These are phyloP conservation scores for Cottoperca gobio DNA, from an alignment of 2,797 vertebrate genomes.

Conservation along the genomic window DNA sequence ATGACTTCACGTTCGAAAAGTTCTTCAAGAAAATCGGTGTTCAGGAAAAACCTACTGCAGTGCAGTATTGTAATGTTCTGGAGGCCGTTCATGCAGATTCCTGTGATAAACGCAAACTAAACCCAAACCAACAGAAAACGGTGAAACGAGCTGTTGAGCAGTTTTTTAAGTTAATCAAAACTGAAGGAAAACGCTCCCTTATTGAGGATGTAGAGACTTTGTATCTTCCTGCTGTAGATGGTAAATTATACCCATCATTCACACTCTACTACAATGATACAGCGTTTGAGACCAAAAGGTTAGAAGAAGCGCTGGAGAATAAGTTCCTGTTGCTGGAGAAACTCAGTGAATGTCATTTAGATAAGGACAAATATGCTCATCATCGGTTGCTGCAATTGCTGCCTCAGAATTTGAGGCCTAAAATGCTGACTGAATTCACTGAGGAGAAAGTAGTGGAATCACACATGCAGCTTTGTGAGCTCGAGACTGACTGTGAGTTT, in stretches of 20 bases:
- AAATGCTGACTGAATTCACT: constrained; percentile 77
- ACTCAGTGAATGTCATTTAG: constrained; percentile 67
- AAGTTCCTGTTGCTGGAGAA: constrained; percentile 80
- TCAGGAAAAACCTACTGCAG: constrained; percentile 53
- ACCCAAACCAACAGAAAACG: constrained; percentile 74
- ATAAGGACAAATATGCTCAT: constrained; percentile 53
- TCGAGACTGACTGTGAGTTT: constrained; percentile 73
- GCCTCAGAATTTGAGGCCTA: constrained; percentile 75
- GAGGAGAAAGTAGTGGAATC: constrained; percentile 73
- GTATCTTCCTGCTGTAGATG: constrained; percentile 84
- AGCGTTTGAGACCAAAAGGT: constrained; percentile 53
- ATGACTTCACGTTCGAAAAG: constrained; percentile 30
- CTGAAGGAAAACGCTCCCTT: neutral
- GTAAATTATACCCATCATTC: constrained; percentile 79
- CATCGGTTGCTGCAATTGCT: constrained; percentile 76
- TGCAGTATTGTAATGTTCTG: constrained; percentile 81
- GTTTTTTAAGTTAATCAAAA: constrained; percentile 68
- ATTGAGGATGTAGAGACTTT: constrained; percentile 56
- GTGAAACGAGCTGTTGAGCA: constrained; percentile 72
- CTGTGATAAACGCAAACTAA: constrained; percentile 61
- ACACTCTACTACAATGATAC: constrained; percentile 85
- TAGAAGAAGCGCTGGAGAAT: constrained; percentile 63
- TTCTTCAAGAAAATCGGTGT: constrained; percentile 81
- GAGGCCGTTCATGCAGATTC: constrained; percentile 74
- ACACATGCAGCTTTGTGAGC: constrained; percentile 69